Evolutionary conservation across 1,140 invertebrate genomes (phyloP).

Genomic region (Carcinoscorpius rotundicauda): DNA sequence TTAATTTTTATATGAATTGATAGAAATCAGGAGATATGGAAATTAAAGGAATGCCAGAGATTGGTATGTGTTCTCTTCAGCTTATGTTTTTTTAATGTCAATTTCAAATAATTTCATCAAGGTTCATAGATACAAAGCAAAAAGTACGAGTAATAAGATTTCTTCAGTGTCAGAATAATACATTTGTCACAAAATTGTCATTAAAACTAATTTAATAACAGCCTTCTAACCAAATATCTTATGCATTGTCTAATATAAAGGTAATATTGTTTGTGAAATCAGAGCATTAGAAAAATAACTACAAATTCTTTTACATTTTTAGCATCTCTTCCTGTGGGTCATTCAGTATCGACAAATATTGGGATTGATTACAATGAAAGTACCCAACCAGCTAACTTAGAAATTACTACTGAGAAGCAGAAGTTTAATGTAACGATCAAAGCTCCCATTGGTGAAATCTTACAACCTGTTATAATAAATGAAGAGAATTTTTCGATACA

Average conservation of each 20-base stretch:
- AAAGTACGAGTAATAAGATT: no score
- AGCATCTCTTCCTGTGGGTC: conserved; percentile 40
- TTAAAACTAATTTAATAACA: no score
- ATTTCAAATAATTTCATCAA: no score
- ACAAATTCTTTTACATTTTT: conserved; percentile 14
- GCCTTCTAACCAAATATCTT: no score
- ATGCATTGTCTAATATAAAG: neutral
- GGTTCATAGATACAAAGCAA: no score
- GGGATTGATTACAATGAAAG: conserved; percentile 92
- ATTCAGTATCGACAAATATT: conserved; percentile 40
- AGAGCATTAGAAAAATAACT: neutral
- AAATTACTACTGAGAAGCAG: conserved; percentile 51
- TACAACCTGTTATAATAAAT: conserved; percentile 66
- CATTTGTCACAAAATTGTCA: no score
- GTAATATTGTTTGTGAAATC: conserved; percentile 1
- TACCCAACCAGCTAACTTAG: conserved; percentile 70
- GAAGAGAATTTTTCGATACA: conserved; percentile 59
- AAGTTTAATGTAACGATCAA: conserved; percentile 52
- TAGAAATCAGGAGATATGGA: conserved; percentile 58
- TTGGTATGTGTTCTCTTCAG: conserved; percentile 34
- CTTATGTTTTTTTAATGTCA: no score
- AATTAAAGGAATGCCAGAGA: conserved; percentile 68
- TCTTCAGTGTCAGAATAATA: no score
- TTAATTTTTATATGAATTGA: conserved; percentile 17
- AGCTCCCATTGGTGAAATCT: conserved; percentile 75